Evolutionary conservation across 2,888 invertebrate genomes (phyloP), one percentile per base, ranked within the genome.

Genomic region (Mesochorus sp.): DNA sequence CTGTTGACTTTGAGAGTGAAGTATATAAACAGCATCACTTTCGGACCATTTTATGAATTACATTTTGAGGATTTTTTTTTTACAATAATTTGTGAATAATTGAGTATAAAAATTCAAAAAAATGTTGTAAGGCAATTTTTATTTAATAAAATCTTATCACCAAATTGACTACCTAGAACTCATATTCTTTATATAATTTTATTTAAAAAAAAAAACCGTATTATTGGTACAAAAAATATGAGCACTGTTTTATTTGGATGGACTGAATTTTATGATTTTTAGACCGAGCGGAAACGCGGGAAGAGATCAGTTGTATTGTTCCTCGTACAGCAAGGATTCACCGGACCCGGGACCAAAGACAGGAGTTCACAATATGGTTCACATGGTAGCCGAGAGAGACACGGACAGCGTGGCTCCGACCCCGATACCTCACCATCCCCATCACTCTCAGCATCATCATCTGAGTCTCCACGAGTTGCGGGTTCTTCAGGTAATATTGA

Each of bases 391-490:
- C 10, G 93, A 93, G 88, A 89, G 92, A 72, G 93, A 93, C 83
- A 91, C 93, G 70, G 92, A 92, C 84, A 91, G 92, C 84, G 91
- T 92, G 72, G 91, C 91, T 21, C 88, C 91, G 31, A 90, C 91
- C 44, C 88, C 92, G 19, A 76, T 83, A 79, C 85, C 88, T 31
- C 88, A 88, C 77, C 89, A 91, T 84, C 88, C 88, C 5, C 90
- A 90, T 83, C 90, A 91, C 0, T 91, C 92, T 17, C 93, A 94
- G 85, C 93, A 94, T 89, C 92, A 94, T 89, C 94, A 94, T 88
- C 91, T 94, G 59, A 94, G 93, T 82, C 92, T 94, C 19, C 94
- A 94, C 82, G 94, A 94, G 85, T 91, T 94, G 49, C 91, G 93
- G 61, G 91, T 92, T 2, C 87, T 94, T 78, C 94, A 94, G 92